Evolutionary conservation across 2,888 invertebrate species (phyloP).

Genomic region (Stenurella melanura): DNA sequence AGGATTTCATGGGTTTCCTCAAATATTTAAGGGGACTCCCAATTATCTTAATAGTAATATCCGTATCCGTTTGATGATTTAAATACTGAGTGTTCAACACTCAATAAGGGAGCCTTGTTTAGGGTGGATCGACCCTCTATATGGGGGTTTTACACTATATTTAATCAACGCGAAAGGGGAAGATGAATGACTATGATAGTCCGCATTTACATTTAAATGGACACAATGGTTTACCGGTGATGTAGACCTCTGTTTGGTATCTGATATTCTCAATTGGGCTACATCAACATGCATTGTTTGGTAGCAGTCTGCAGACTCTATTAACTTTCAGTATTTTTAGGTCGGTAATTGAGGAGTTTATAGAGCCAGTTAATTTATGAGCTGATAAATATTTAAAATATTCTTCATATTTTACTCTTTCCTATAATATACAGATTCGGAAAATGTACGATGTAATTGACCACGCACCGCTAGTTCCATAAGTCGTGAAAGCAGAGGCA

Average conservation of each 20-base stretch:
- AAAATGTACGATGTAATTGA: no score
- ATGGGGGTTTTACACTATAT: conserved; percentile 67
- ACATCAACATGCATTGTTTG: conserved; percentile 48
- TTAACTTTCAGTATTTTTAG: conserved; percentile 39
- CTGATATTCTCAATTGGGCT: conserved; percentile 64
- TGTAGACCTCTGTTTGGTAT: conserved; percentile 64
- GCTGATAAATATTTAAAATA: not conserved
- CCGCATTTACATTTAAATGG: conserved; percentile 71
- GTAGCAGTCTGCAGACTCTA: conserved; percentile 49
- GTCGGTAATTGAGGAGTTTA: conserved; percentile 3
- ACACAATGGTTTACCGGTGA: conserved; percentile 68
- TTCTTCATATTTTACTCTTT: no score
- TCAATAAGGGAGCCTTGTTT: conserved; percentile 60
- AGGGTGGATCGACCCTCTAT: conserved; percentile 53
- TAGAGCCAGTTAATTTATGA: not conserved
- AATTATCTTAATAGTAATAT: conserved; percentile 71
- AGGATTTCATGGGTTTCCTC: conserved; percentile 55
- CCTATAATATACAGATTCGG: no score
- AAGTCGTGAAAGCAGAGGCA: no score
- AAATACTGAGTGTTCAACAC: conserved; percentile 64
- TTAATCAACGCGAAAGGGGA: conserved; percentile 66
- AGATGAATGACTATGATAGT: conserved; percentile 65
- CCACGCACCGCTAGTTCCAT: no score
- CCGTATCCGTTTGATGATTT: conserved; percentile 70
- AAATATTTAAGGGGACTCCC: conserved; percentile 59